phyloP scores from a whole-genome alignment of 2,113 vertebrate genomes.

The Synodontis membranacea region DNA sequence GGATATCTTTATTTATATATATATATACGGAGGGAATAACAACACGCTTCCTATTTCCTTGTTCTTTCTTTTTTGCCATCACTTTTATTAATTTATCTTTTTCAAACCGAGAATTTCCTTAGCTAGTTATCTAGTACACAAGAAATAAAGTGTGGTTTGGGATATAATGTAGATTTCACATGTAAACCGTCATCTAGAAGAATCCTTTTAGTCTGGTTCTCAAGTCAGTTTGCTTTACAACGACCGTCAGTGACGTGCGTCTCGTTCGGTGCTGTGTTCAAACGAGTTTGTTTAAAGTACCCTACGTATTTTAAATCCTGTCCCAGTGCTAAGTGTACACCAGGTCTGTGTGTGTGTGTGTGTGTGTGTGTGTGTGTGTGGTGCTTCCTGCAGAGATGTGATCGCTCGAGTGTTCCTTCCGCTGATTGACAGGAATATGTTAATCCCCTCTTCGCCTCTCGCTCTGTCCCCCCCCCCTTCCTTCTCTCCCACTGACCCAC shows the following conservation, averaged over 20 bases:
- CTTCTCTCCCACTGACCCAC: slow-evolving; percentile 68
- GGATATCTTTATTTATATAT: not conserved
- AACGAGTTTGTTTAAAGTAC: no score
- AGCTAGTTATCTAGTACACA: not conserved
- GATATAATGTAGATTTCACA: no score
- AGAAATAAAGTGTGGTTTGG: not conserved
- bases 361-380: not conserved
- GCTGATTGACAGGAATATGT: slow-evolving; percentile 62
- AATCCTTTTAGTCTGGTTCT: not conserved
- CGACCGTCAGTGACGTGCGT: not conserved
- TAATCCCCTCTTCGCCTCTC: slow-evolving; percentile 57
- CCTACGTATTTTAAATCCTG: not conserved
- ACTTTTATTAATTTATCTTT: not conserved
- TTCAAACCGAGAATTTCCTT: not conserved
- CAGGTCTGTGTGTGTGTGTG: not conserved
- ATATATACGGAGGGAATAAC: not conserved
- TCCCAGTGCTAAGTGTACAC: not conserved
- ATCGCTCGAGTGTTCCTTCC: not conserved
- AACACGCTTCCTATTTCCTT: not conserved
- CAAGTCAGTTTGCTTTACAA: not conserved
- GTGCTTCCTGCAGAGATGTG: not conserved
- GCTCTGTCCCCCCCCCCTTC: slow-evolving; percentile 63
- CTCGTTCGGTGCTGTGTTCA: not conserved
- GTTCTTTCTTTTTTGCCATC: not conserved
- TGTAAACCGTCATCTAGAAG: not conserved